These are phyloP conservation scores for Anastrepha ludens DNA, from an alignment of 1,140 invertebrate genomes.

Conservation along the genomic window DNA sequence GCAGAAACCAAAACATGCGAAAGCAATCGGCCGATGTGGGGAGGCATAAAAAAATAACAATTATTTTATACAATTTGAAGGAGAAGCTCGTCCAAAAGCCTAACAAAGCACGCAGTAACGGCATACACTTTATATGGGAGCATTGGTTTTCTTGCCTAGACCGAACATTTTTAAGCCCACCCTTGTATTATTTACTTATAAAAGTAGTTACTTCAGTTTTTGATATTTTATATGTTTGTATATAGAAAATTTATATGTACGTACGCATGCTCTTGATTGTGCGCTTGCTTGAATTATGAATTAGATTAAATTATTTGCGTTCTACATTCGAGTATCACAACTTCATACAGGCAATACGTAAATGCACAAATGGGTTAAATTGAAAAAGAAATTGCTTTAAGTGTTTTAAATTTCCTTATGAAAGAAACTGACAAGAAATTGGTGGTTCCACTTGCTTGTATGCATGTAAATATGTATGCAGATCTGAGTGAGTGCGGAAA, in stretches of 20 bases:
- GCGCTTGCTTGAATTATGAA: slow-evolving; percentile 7
- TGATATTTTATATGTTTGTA: background rate
- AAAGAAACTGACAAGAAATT: slow-evolving; percentile 28
- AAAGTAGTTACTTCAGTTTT: background rate
- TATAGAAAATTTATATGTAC: background rate
- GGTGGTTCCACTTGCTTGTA: background rate
- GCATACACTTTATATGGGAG: too few relatives aligned
- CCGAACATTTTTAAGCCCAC: too few relatives aligned
- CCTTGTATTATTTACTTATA: background rate
- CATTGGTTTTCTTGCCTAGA: too few relatives aligned
- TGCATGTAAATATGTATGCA: background rate
- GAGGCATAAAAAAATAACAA: too few relatives aligned
- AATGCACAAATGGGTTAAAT: slow-evolving; percentile 6
- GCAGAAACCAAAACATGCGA: too few relatives aligned
- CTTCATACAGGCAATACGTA: background rate
- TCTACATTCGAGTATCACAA: slow-evolving; percentile 45
- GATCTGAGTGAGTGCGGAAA: background rate
- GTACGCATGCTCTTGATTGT: background rate
- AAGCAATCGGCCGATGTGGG: too few relatives aligned
- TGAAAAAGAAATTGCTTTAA: slow-evolving; percentile 41
- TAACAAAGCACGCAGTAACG: too few relatives aligned
- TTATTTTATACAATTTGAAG: too few relatives aligned
- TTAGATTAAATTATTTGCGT: slow-evolving; percentile 52
- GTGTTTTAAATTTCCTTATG: slow-evolving; percentile 32
- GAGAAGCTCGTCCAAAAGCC: too few relatives aligned